Conservation (phyloP, 2,113 vertebrate genomes). For the Eretmochelys imbricata region DNA sequence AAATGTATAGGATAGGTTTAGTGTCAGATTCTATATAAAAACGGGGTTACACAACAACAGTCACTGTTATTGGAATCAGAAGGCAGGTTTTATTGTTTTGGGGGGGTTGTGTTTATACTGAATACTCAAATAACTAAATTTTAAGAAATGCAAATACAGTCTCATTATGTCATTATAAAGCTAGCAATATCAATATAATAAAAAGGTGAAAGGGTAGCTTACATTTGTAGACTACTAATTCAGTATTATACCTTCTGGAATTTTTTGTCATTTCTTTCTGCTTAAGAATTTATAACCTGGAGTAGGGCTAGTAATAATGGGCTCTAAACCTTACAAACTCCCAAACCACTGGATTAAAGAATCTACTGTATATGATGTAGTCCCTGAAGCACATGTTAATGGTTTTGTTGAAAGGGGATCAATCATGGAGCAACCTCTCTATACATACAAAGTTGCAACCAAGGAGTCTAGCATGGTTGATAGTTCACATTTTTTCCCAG, state of each 20-base stretch:
- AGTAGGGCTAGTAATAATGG: slow-evolving; percentile 43
- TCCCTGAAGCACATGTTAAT: slow-evolving; percentile 69
- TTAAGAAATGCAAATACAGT: slow-evolving; percentile 23
- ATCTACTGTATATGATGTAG: slow-evolving; percentile 37
- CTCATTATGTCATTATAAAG: background rate
- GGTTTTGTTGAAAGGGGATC: slow-evolving; percentile 48
- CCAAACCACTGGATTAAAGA: slow-evolving; percentile 57
- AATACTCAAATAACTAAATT: slow-evolving; percentile 17
- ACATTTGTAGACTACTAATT: slow-evolving; percentile 43
- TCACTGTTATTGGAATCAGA: slow-evolving; percentile 11
- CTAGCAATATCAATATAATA: background rate
- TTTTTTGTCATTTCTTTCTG: slow-evolving; percentile 51
- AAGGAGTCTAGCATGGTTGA: slow-evolving; percentile 11
- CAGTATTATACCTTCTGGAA: slow-evolving; percentile 40
- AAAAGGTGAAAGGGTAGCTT: slow-evolving; percentile 26
- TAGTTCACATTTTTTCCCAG: slow-evolving; percentile 34
- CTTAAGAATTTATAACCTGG: slow-evolving; percentile 63
- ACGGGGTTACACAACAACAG: background rate
- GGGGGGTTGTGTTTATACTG: background rate
- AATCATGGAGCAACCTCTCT: slow-evolving; percentile 18
- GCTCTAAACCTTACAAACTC: slow-evolving; percentile 50
- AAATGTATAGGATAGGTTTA: background rate
- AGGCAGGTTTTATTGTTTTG: slow-evolving; percentile 5
- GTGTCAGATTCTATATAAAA: background rate
- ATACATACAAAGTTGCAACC: slow-evolving; percentile 8